Base-by-base conservation (phyloP, 2,888 invertebrate species). In the Syrista parreyssii region DNA sequence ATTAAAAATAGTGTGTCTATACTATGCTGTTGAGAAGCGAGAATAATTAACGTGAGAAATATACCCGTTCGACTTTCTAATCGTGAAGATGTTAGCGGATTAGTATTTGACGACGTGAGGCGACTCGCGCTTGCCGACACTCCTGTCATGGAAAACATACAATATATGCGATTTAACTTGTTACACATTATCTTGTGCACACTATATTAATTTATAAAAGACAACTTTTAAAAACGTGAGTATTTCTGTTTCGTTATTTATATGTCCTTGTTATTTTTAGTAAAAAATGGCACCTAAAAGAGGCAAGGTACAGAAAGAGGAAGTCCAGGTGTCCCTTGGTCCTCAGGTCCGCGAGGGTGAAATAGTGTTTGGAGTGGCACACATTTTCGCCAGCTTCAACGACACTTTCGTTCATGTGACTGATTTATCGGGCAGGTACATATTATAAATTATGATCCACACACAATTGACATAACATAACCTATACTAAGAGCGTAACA, bases 391-490 rank as follows among this genome's bases (percentile, higher is more conserved):
- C 85, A 99, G 98, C 87, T 99, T 99, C 94, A 99, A 99, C 91
- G 99, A 99, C 92, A 99, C 99, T 76, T 99, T 99, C 92, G 99
- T 99, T 74, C 99, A 99, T 93, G 98, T 99, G 82, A 99, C 99
- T 30, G 99, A 99, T 93, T 94, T 99, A 89, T 99, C 99, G 79
- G 99, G 99, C 86, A 96, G 94, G 94, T 95, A 90, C 88, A 91
- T 91, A 76, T 12, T 31, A 12, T 6, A 73, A 75, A 68, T 34
- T 79, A 35, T 73, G 31, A 69, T 68, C 35, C 3, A 33, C 4
- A 2, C n/a, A 11, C n/a, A 11, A 30, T 23, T n/a, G 30, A 3
- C 33, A 68, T 35, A 34, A 71, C 71, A n/a, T 79, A 80, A 76
- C 75, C 80, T 79, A n/a, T 15, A 36, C 35, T 68, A 73, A 30